Percentiles rank a stretch among this genome's conserved stretches.
Conservation (phyloP, 2,113 vertebrate species). For the Dipodomys spectabilis region DNA sequence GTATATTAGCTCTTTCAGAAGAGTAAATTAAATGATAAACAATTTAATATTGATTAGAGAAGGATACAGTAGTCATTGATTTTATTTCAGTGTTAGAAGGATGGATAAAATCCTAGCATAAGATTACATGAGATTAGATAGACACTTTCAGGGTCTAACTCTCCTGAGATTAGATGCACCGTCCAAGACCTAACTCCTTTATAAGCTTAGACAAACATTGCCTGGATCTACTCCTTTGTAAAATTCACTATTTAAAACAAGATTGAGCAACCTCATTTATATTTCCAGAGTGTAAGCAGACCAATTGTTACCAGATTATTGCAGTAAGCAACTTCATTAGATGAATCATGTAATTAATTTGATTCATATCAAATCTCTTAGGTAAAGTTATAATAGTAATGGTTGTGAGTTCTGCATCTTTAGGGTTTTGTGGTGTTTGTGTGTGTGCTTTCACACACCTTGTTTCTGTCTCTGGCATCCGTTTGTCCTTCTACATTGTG, state of each 20-base stretch:
- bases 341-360: neutral
- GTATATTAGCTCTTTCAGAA: neutral
- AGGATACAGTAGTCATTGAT: neutral
- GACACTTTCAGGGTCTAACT: no score
- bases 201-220: neutral
- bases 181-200: no score
- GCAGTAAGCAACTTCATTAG: neutral
- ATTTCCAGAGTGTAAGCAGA: neutral
- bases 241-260: neutral
- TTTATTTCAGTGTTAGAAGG: constrained; percentile 11
- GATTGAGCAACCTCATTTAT: neutral
- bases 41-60: neutral
- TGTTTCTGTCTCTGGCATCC: neutral
- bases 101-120: neutral
- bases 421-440: neutral
- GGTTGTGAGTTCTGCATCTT: neutral
- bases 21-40: neutral
- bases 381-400: neutral
- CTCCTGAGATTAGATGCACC: no score
- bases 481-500: neutral
- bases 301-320: neutral
- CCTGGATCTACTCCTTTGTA: neutral
- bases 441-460: neutral
- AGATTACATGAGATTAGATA: no score
- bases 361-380: neutral